A percentile compares a stretch with the other conserved stretches of the same genome.
These are phyloP conservation scores for Apodemia zela DNA, from an alignment of 2,888 invertebrate genomes.

Conservation along the genomic window DNA sequence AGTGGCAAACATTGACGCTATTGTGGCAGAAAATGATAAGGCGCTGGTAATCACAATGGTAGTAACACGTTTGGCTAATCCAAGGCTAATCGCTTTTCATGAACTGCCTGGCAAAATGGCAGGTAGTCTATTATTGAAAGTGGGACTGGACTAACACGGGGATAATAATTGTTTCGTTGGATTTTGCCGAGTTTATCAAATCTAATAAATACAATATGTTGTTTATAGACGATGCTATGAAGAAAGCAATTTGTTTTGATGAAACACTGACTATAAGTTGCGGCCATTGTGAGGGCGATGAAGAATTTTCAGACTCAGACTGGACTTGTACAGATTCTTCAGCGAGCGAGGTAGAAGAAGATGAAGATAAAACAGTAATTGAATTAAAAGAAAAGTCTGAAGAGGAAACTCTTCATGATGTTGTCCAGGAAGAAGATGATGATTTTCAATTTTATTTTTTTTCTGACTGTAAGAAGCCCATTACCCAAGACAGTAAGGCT, in stretches of 20 bases:
- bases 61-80: too few species aligned
- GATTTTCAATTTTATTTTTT: constrained; percentile 71
- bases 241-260: constrained; percentile 72
- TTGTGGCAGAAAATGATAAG: too few species aligned
- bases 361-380: constrained; percentile 41
- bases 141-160: too few species aligned
- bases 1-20: too few species aligned
- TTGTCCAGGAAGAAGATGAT: constrained; percentile 48
- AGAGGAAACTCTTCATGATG: constrained; percentile 35
- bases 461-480: constrained; percentile 59
- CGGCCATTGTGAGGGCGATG: constrained; percentile 58
- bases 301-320: constrained; percentile 60
- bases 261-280: constrained; percentile 79
- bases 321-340: constrained; percentile 57
- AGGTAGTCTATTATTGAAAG: too few species aligned
- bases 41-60: too few species aligned
- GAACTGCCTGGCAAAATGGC: too few species aligned
- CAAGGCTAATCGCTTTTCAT: too few species aligned
- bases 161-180: too few species aligned
- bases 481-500: constrained; percentile 45
- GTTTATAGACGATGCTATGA: constrained; percentile 63
- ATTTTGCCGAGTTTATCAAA: not conserved
- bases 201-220: too few species aligned
- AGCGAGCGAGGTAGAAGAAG: constrained; percentile 41
- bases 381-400: constrained; percentile 38